Conservation (phyloP, 1,140 invertebrate species). For the Drosophila elegans region DNA sequence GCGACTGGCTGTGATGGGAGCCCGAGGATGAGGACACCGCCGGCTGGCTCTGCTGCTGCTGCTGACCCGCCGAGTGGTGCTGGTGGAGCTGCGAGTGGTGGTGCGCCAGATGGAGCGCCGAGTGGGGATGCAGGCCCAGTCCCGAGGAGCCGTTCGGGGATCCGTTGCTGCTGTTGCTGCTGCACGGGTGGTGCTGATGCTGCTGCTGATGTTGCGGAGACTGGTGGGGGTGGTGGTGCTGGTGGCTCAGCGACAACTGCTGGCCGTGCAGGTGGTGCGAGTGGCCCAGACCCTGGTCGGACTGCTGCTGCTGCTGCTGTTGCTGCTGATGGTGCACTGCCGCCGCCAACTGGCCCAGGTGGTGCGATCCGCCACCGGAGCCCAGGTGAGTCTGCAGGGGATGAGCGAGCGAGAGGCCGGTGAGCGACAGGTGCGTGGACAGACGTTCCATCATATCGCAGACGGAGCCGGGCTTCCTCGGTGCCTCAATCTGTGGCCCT, state of each 20-base stretch:
- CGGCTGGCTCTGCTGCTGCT: constrained; percentile 50
- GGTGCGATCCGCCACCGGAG: constrained; percentile 70
- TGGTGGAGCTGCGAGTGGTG: constrained; percentile 66
- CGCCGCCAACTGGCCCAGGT: constrained; percentile 70
- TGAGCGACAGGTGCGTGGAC: constrained; percentile 82
- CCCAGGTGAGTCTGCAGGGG: constrained; percentile 77
- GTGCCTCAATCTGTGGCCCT: constrained; percentile 32
- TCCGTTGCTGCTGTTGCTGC: constrained; percentile 67
- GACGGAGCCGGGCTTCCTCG: constrained; percentile 27
- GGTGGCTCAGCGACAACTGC: constrained; percentile 63
- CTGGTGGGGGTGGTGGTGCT: constrained; percentile 48
- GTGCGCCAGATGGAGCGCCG: constrained; percentile 59
- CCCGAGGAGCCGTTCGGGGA: constrained; percentile 57
- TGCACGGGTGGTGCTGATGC: constrained; percentile 56
- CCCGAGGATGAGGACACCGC: constrained; percentile 32
- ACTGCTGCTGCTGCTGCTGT: constrained; percentile 69
- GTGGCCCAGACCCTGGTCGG: constrained; percentile 62
- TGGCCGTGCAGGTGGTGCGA: constrained; percentile 66
- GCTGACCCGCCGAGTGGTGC: constrained; percentile 53
- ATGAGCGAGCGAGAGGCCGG: constrained; percentile 84
- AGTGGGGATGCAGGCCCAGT: constrained; percentile 60
- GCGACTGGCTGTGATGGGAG: constrained; percentile 54
- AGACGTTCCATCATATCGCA: constrained; percentile 84
- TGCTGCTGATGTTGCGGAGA: constrained; percentile 40
- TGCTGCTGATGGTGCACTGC: constrained; percentile 71